These are phyloP conservation scores for Phainopepla nitens DNA, from an alignment of 2,113 vertebrate species.

Conservation along the genomic window DNA sequence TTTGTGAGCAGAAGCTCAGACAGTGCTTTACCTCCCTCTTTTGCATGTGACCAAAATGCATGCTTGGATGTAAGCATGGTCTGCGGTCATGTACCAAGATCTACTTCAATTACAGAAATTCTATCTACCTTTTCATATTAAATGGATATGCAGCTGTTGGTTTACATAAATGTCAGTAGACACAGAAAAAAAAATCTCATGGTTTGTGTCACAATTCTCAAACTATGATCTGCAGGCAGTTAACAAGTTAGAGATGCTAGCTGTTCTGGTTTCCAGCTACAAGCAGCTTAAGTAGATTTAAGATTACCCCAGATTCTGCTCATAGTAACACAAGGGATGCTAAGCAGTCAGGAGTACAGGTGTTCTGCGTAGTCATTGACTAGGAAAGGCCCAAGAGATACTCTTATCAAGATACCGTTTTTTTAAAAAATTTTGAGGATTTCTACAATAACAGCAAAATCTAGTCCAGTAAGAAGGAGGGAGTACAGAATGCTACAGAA, in stretches of 20 bases:
- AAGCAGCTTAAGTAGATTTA: not conserved
- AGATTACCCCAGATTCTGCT: not conserved
- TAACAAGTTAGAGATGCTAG: not conserved
- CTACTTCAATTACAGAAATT: not conserved
- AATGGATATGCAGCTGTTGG: not conserved
- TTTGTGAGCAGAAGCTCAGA: not conserved
- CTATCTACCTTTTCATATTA: not conserved
- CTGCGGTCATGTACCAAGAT: not conserved
- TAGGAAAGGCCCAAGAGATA: not conserved
- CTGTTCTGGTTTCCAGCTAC: not conserved
- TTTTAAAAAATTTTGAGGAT: not conserved
- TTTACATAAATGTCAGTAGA: not conserved
- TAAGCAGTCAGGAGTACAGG: not conserved
- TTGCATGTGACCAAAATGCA: not conserved
- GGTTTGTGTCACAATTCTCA: not conserved
- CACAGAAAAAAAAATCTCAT: not conserved
- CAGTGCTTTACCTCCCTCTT: not conserved
- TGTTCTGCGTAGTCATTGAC: not conserved
- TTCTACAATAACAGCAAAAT: slow-evolving; percentile 7
- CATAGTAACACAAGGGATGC: not conserved
- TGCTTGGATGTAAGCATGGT: not conserved
- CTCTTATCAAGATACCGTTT: not conserved
- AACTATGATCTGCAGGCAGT: not conserved
- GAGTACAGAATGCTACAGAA: slow-evolving; percentile 22
- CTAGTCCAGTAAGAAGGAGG: slow-evolving; percentile 2